These are phyloP conservation scores for Ptychadena robeensis DNA, from an alignment of 2,797 vertebrate species.

Conservation along the genomic window DNA sequence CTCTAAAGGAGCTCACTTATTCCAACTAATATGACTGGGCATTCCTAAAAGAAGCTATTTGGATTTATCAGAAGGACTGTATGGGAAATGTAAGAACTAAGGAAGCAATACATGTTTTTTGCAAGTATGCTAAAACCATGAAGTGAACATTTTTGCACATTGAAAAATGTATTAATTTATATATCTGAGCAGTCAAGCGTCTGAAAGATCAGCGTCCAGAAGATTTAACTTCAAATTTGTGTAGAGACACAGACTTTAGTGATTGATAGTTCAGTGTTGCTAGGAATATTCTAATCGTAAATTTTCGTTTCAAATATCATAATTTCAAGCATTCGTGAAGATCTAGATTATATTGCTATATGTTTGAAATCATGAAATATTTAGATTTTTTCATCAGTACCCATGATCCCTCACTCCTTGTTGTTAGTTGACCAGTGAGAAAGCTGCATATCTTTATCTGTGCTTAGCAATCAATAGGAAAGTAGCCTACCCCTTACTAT, in stretches of 20 bases:
- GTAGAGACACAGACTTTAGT: neutral
- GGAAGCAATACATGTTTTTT: constrained; percentile 19
- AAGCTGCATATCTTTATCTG: too few species aligned
- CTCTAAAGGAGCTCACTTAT: constrained; percentile 34
- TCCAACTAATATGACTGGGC: constrained; percentile 26
- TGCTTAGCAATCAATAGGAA: too few species aligned
- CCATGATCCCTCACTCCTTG: too few species aligned
- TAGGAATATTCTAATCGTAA: too few species aligned
- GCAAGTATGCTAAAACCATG: neutral
- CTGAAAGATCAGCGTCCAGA: neutral
- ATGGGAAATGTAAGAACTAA: neutral
- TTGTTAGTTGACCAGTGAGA: too few species aligned
- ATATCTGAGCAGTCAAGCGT: neutral
- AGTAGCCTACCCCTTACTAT: too few species aligned
- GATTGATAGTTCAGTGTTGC: too few species aligned
- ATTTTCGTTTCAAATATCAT: too few species aligned
- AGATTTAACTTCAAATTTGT: neutral
- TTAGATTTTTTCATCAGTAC: too few species aligned
- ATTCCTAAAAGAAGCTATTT: constrained; percentile 21
- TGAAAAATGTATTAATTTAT: neutral
- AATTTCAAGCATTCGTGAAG: too few species aligned
- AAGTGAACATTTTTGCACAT: constrained; percentile 3
- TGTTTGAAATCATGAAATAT: too few species aligned
- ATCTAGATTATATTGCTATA: too few species aligned
- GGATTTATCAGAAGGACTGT: constrained; percentile 10